Evolutionary conservation across 2,888 invertebrate genomes (phyloP).

Genomic region (Rotaria magnacalcarata): DNA sequence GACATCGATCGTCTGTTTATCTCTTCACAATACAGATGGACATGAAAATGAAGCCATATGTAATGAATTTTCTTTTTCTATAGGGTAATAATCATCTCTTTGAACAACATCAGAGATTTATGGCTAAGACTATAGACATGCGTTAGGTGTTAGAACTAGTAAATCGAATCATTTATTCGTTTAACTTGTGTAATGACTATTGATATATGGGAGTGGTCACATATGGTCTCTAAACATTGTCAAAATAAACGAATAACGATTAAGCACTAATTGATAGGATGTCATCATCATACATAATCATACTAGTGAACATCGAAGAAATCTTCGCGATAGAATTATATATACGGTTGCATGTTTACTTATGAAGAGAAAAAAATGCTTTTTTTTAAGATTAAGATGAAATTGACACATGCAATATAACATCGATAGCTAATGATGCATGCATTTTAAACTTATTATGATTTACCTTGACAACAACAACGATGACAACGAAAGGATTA

Average conservation of each 20-base stretch:
- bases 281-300: conserved; percentile 24
- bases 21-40: conserved; percentile 10
- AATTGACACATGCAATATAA: conserved; percentile 8
- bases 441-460: neutral
- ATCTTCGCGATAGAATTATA: neutral
- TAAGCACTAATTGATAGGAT: conserved; percentile 20
- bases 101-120: conserved; percentile 29
- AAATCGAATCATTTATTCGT: conserved; percentile 2
- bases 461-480: neutral
- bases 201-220: conserved; percentile 20
- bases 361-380: neutral
- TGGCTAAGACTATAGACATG: neutral
- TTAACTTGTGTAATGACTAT: conserved; percentile 14
- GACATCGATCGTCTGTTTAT: conserved; percentile 18
- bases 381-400: neutral
- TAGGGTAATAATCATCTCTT: conserved; percentile 29
- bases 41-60: conserved; percentile 25
- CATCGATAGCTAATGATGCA: neutral
- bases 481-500: neutral
- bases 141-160: conserved; percentile 12
- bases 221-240: neutral
- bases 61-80: conserved; percentile 13
- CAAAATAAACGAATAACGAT: conserved; percentile 19
- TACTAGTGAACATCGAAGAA: neutral
- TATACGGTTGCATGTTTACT: neutral